These are phyloP conservation scores for Drosophila algonquin DNA, from an alignment of 2,888 invertebrate species.

Conservation along the genomic window DNA sequence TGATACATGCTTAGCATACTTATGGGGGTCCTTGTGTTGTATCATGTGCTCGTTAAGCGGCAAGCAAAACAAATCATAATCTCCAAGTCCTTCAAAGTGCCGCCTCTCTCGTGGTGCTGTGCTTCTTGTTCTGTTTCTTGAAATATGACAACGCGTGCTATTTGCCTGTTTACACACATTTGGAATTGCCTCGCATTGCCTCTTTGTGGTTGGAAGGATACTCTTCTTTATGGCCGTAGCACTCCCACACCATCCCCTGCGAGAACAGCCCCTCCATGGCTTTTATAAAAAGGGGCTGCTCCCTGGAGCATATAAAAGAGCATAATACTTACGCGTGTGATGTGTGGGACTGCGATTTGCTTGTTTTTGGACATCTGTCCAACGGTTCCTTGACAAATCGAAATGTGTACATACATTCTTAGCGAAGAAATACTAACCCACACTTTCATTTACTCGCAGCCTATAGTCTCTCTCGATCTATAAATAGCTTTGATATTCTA, in stretches of 20 bases:
- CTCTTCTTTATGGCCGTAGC: conserved; percentile 24
- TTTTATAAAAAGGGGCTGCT: conserved; percentile 26
- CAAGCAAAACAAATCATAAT: conserved; percentile 80
- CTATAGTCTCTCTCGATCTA: not conserved
- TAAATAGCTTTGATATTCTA: conserved; percentile 21
- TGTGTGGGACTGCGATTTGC: conserved; percentile 41
- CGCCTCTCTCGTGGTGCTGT: conserved; percentile 2
- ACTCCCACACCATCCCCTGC: not conserved
- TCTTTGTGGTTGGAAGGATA: conserved; percentile 41
- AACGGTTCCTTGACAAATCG: conserved; percentile 30
- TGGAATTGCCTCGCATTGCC: conserved; percentile 31
- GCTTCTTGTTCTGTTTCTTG: conserved; percentile 12
- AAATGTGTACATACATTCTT: conserved; percentile 21
- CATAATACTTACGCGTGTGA: conserved; percentile 34
- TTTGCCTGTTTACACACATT: conserved; percentile 69
- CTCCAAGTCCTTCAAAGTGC: conserved; percentile 63
- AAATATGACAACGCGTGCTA: conserved; percentile 73
- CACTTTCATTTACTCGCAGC: not conserved
- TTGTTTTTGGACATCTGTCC: conserved; percentile 44
- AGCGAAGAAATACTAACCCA: no score
- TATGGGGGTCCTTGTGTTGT: conserved; percentile 46
- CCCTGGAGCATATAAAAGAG: conserved; percentile 33
- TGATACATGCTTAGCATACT: conserved; percentile 72
- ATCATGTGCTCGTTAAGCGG: conserved; percentile 77
- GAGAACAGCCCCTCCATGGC: not conserved